A percentile compares a stretch with the other conserved stretches of the same genome.
Evolutionary conservation across 2,888 invertebrate genomes (phyloP).

Genomic region (Torymus aiolomorphi): DNA sequence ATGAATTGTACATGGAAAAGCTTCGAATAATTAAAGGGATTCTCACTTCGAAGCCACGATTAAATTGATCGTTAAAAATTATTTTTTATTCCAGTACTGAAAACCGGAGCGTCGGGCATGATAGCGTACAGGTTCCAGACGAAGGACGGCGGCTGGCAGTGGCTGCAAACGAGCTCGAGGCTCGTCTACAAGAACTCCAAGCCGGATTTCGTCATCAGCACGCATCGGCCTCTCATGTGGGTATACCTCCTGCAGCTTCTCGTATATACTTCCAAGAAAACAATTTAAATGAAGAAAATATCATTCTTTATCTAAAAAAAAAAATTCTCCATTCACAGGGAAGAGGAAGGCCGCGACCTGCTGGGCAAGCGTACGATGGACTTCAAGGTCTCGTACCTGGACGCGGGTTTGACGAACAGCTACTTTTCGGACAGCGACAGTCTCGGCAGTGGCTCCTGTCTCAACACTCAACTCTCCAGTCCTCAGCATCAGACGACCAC

Average conservation of each 20-base stretch:
- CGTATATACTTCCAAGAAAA: no score
- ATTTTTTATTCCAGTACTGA: conserved; percentile 85
- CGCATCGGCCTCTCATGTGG: conserved; percentile 98
- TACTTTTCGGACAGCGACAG: conserved; percentile 93
- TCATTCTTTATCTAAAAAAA: no score
- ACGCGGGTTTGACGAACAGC: conserved; percentile 92
- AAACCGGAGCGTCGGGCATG: conserved; percentile 99
- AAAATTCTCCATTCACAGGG: conserved; percentile 79
- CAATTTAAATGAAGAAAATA: no score
- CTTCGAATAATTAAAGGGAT: no score
- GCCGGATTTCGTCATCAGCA: conserved; percentile 99
- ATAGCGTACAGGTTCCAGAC: conserved; percentile 98
- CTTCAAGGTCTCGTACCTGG: conserved; percentile 98
- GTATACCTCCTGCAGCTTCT: conserved; percentile 71
- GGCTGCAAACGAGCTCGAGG: conserved; percentile 97
- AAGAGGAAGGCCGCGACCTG: conserved; percentile 98
- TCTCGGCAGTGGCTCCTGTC: conserved; percentile 78
- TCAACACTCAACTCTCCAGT: conserved; percentile 77
- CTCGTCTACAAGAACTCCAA: conserved; percentile 99
- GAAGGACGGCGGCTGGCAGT: conserved; percentile 96
- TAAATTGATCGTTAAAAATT: neutral
- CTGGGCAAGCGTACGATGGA: conserved; percentile 99
- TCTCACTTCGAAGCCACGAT: no score
- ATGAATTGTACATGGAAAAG: no score
- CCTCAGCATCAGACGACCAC: conserved; percentile 73